These are phyloP conservation scores for Herminia tarsipennalis DNA, from an alignment of 2,888 invertebrate species.

Conservation along the genomic window DNA sequence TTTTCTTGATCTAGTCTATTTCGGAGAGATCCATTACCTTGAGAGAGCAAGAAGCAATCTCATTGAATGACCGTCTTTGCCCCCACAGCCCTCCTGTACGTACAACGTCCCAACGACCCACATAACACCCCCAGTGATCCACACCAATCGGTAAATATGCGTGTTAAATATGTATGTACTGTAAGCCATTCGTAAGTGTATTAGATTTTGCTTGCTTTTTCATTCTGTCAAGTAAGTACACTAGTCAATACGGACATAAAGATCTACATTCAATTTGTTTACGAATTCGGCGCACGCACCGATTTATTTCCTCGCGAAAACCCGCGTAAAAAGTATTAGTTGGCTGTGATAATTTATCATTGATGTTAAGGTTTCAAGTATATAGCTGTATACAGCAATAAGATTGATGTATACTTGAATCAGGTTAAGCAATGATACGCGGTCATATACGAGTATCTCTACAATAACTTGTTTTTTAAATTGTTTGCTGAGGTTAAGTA, in stretches of 20 bases:
- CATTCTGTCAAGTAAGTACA: slow-evolving; percentile 76
- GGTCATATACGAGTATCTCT: too few species aligned
- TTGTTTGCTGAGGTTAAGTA: too few species aligned
- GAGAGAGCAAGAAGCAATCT: slow-evolving; percentile 86
- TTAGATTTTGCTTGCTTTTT: slow-evolving; percentile 84
- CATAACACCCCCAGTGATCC: slow-evolving; percentile 75
- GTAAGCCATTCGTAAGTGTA: slow-evolving; percentile 84
- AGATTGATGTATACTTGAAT: too few species aligned
- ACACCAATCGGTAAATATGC: slow-evolving; percentile 85
- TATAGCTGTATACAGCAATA: too few species aligned
- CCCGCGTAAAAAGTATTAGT: slow-evolving; percentile 37
- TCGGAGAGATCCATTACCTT: slow-evolving; percentile 84
- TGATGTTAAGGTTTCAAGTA: slow-evolving; percentile 7
- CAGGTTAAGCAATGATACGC: too few species aligned
- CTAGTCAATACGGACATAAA: slow-evolving; percentile 59
- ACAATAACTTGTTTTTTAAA: too few species aligned
- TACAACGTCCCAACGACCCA: slow-evolving; percentile 50
- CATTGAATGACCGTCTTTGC: slow-evolving; percentile 85
- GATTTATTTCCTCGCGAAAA: slow-evolving; percentile 55
- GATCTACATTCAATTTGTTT: slow-evolving; percentile 61
- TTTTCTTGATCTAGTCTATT: slow-evolving; percentile 84
- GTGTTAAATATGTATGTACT: slow-evolving; percentile 85
- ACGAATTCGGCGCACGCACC: slow-evolving; percentile 61
- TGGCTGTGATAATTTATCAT: slow-evolving; percentile 27
- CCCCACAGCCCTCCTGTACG: slow-evolving; percentile 53